Evolutionary conservation across 2,113 vertebrate genomes (phyloP).

Genomic region (Micromys minutus): DNA sequence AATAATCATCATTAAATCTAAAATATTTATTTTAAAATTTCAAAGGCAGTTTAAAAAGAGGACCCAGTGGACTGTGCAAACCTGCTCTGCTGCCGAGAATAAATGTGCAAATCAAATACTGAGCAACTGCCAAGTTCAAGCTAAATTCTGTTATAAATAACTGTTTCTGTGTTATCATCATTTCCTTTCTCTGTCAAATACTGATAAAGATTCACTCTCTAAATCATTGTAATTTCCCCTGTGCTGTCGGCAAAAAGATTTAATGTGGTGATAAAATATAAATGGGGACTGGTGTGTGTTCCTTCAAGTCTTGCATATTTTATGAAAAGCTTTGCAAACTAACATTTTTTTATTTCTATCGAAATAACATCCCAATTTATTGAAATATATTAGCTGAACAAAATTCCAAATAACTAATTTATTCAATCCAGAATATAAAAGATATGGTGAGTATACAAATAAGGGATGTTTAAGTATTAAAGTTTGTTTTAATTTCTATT

Average conservation of each 20-base stretch:
- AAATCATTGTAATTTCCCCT: conserved; percentile 85
- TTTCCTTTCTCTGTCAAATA: conserved; percentile 81
- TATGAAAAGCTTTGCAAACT: conserved; percentile 43
- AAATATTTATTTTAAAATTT: conserved; percentile 30
- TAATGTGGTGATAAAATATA: conserved; percentile 83
- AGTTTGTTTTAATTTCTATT: background rate
- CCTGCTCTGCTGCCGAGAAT: background rate
- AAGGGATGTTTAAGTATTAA: background rate
- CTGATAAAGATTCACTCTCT: conserved; percentile 85
- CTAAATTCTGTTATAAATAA: conserved; percentile 86
- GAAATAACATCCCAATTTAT: conserved; percentile 26
- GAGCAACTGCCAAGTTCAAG: conserved; percentile 78
- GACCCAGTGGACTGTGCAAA: background rate
- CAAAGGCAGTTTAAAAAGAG: background rate
- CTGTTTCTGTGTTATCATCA: conserved; percentile 80
- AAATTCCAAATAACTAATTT: conserved; percentile 27
- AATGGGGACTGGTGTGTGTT: conserved; percentile 64
- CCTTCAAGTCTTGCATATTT: conserved; percentile 41
- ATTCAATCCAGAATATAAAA: background rate
- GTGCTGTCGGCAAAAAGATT: conserved; percentile 82
- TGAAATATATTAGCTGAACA: conserved; percentile 6
- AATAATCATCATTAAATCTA: background rate
- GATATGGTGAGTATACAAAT: background rate
- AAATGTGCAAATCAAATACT: conserved; percentile 79
- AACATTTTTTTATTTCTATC: conserved; percentile 43